Evolutionary conservation across 2,888 invertebrate genomes (phyloP).

Genomic region (Sphaerophoria taeniata): DNA sequence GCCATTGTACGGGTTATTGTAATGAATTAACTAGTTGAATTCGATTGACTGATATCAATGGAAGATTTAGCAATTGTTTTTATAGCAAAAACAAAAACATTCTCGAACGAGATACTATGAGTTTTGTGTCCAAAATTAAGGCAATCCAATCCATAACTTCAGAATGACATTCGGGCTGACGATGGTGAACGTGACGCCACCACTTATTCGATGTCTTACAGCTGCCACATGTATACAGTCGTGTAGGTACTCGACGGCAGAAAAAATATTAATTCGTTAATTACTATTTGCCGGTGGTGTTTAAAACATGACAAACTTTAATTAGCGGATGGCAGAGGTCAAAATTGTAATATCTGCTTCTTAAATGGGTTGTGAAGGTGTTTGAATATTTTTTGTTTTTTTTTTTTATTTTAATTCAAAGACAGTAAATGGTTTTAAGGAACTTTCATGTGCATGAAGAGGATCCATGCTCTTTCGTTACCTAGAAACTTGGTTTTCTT

Average conservation of each 20-base stretch:
- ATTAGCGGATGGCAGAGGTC: conserved; percentile 35
- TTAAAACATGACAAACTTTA: conserved; percentile 1
- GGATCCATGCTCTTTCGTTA: no score
- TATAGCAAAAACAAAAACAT: conserved; percentile 39
- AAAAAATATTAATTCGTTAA: conserved; percentile 50
- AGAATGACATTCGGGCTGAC: conserved; percentile 44
- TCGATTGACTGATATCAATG: conserved; percentile 57
- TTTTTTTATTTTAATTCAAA: no score
- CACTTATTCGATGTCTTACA: not conserved
- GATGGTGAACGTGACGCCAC: conserved; percentile 62
- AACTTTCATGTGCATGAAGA: no score
- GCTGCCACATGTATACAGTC: not conserved
- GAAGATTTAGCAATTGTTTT: conserved; percentile 49
- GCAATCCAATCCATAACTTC: conserved; percentile 53
- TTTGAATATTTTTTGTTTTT: no score
- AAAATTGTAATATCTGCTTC: conserved; percentile 2
- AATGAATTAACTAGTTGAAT: conserved; percentile 16
- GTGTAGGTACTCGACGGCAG: not conserved
- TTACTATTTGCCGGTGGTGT: conserved; percentile 36
- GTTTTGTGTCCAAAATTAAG: conserved; percentile 51
- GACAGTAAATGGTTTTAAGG: no score
- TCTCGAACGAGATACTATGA: not conserved
- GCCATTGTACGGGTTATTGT: conserved; percentile 44
- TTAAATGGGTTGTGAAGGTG: conserved; percentile 2
- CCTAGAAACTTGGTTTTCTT: no score